phyloP scores from a whole-genome alignment of 2,113 vertebrate species.

The Neotoma lepida region DNA sequence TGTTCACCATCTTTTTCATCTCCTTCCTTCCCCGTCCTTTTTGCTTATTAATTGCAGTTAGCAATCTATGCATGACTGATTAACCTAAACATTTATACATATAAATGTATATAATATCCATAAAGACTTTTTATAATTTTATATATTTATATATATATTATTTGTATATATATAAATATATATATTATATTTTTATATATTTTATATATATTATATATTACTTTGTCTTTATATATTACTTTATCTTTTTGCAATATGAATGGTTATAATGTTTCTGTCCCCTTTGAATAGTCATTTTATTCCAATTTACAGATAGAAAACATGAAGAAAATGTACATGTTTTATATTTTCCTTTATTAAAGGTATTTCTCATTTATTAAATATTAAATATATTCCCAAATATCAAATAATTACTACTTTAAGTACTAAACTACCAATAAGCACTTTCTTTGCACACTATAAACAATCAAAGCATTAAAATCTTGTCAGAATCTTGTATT shows the following conservation, averaged over 20 bases:
- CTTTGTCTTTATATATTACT: not conserved
- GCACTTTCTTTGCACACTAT: not conserved
- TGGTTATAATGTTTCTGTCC: constrained; percentile 5
- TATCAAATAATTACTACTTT: not conserved
- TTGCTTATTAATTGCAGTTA: not conserved
- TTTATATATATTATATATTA: not conserved
- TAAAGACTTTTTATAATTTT: not conserved
- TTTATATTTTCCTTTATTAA: not conserved
- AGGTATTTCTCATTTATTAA: not conserved
- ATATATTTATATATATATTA: too few species aligned
- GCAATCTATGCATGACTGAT: not conserved
- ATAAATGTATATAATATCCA: not conserved
- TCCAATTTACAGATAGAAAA: not conserved
- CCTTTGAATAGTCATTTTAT: not conserved
- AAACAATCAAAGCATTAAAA: not conserved
- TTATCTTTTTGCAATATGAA: constrained; percentile 6
- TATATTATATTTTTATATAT: too few species aligned
- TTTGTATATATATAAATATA: too few species aligned
- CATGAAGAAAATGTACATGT: not conserved
- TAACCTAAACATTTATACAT: not conserved
- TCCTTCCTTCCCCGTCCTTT: not conserved
- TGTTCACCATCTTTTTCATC: not conserved
- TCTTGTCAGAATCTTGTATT: not conserved
- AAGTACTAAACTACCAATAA: not conserved
- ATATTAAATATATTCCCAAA: constrained; percentile 18